phyloP scores from a whole-genome alignment of 2,888 invertebrate species.

The Caprella mutica region DNA sequence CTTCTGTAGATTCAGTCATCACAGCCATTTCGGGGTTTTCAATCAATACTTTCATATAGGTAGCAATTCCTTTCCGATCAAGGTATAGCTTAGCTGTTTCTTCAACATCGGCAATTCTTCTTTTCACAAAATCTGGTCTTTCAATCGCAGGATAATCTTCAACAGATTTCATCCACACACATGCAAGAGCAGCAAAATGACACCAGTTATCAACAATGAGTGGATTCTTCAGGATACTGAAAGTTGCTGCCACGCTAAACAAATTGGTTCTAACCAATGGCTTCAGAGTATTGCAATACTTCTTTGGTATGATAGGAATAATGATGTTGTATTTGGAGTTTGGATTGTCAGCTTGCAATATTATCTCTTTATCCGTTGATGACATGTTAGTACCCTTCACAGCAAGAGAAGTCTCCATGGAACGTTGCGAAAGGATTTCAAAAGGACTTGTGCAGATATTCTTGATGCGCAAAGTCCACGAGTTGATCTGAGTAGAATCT shows the following conservation, averaged over 20 bases:
- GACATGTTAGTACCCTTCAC: not conserved
- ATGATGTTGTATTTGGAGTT: conserved; percentile 19
- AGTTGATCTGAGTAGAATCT: conserved; percentile 20
- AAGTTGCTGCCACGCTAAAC: conserved; percentile 21
- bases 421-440: conserved; percentile 15
- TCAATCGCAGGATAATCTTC: conserved; percentile 14
- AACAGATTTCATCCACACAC: conserved; percentile 14
- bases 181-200: conserved; percentile 20
- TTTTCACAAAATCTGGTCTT: conserved; percentile 11
- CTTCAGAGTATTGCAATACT: conserved; percentile 3
- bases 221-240: conserved; percentile 22
- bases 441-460: conserved; percentile 13
- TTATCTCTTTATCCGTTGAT: conserved; percentile 12
- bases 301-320: conserved; percentile 18
- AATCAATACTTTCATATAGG: conserved; percentile 4
- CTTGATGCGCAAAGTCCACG: conserved; percentile 18
- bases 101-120: conserved; percentile 9
- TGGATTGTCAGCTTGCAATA: conserved; percentile 12
- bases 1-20: conserved; percentile 24
- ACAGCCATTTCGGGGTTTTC: conserved; percentile 14
- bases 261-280: conserved; percentile 18
- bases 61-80: not conserved
- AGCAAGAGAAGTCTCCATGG: conserved; percentile 7
- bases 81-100: conserved; percentile 17
- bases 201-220: conserved; percentile 17